Evolutionary conservation across 1,140 invertebrate genomes (phyloP).

Genomic region (Pogonomyrmex californicus): DNA sequence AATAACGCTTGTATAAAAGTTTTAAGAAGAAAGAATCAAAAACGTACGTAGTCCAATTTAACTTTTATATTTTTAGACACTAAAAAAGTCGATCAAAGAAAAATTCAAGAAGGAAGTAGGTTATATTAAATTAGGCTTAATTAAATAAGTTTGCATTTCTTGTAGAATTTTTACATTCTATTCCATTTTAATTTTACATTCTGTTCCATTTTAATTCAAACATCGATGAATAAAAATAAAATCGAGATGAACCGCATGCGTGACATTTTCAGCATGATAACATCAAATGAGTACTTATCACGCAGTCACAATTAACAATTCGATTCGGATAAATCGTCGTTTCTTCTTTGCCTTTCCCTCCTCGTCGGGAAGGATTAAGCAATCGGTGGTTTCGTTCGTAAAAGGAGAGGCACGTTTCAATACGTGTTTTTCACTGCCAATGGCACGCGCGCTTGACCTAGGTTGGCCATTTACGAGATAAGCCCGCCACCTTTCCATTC

Average conservation of each 20-base stretch:
- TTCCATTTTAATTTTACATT: neutral
- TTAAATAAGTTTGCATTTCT: neutral
- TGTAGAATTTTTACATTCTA: neutral
- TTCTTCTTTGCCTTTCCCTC: conserved; percentile 67
- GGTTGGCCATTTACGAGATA: conserved; percentile 71
- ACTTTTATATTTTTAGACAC: neutral
- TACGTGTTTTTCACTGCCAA: conserved; percentile 86
- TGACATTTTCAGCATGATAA: neutral
- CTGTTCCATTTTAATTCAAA: neutral
- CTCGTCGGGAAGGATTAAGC: conserved; percentile 81
- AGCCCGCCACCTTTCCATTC: conserved; percentile 47
- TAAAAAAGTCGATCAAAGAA: neutral
- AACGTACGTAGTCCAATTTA: neutral
- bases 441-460: conserved; percentile 78
- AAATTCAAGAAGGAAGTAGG: neutral
- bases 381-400: conserved; percentile 84
- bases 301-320: conserved; percentile 73
- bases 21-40: neutral
- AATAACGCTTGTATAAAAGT: neutral
- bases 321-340: conserved; percentile 73
- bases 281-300: neutral
- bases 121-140: neutral
- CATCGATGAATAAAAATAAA: neutral
- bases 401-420: conserved; percentile 85
- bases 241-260: neutral